phyloP scores from a whole-genome alignment of 2,113 vertebrate genomes.

The Crotalus viridis region DNA sequence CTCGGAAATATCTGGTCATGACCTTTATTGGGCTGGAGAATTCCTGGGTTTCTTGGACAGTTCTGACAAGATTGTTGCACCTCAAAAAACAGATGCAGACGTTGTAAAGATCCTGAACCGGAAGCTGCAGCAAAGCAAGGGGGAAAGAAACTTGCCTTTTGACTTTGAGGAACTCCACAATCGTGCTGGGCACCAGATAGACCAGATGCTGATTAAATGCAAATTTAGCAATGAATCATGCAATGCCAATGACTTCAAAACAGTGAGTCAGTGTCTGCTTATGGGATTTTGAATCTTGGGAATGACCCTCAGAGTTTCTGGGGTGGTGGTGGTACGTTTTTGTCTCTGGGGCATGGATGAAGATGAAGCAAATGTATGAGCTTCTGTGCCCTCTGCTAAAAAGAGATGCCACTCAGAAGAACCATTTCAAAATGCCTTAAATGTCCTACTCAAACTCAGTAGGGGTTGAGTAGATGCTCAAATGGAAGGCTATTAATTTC shows the following conservation, averaged over 20 bases:
- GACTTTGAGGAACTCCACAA: slow-evolving; percentile 60
- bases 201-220: slow-evolving; percentile 71
- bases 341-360: background rate
- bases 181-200: slow-evolving; percentile 58
- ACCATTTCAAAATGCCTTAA: background rate
- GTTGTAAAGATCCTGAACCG: slow-evolving; percentile 22
- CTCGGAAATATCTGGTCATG: slow-evolving; percentile 47
- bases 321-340: background rate
- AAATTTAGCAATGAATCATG: slow-evolving; percentile 59
- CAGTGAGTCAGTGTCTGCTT: slow-evolving; percentile 65
- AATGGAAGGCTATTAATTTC: background rate
- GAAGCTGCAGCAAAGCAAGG: rapidly evolving
- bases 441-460: background rate
- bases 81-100: background rate
- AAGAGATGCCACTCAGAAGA: background rate
- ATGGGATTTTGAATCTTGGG: background rate
- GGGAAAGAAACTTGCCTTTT: slow-evolving; percentile 51
- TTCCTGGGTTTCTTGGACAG: slow-evolving; percentile 57
- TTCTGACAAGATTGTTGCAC: background rate
- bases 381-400: background rate
- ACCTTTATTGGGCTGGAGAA: slow-evolving; percentile 64
- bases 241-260: slow-evolving; percentile 73
- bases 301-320: background rate
- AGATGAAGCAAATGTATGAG: background rate
- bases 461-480: background rate